Conservation (phyloP, 2,113 vertebrate genomes). For the Noctilio leporinus region DNA sequence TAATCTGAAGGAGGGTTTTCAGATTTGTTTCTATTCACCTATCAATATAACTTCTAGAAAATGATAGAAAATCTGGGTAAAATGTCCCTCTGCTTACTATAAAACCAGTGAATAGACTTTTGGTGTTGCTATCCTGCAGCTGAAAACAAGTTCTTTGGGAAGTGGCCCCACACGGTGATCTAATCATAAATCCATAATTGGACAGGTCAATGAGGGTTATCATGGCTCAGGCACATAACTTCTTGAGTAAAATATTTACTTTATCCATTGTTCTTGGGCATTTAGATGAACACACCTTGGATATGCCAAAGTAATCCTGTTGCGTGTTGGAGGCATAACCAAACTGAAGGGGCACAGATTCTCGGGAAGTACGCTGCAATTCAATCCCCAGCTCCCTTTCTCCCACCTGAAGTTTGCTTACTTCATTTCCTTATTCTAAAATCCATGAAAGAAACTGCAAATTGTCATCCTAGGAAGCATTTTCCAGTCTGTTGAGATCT, state of each 20-base stretch:
- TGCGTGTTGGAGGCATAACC: neutral
- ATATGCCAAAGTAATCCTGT: neutral
- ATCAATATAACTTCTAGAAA: neutral
- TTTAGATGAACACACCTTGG: neutral
- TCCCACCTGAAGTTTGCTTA: neutral
- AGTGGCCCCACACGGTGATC: neutral
- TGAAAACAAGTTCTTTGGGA: neutral
- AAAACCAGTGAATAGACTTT: neutral
- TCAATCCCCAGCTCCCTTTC: neutral
- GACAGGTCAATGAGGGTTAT: neutral
- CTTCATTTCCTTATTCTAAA: neutral
- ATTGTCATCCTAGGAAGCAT: neutral
- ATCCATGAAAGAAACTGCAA: neutral
- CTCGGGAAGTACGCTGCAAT: neutral
- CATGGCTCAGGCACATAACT: neutral
- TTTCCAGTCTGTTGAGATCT: neutral
- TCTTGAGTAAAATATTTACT: neutral
- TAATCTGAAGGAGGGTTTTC: neutral
- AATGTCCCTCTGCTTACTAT: neutral
- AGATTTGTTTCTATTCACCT: neutral
- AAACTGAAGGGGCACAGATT: neutral
- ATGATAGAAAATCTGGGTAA: neutral
- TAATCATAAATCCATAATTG: neutral
- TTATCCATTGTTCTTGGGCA: neutral
- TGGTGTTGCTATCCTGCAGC: neutral